A percentile compares a stretch with the other conserved stretches of the same genome.
These are phyloP conservation scores for Poeciliopsis infans DNA, from an alignment of 2,797 vertebrate genomes.

Conservation along the genomic window DNA sequence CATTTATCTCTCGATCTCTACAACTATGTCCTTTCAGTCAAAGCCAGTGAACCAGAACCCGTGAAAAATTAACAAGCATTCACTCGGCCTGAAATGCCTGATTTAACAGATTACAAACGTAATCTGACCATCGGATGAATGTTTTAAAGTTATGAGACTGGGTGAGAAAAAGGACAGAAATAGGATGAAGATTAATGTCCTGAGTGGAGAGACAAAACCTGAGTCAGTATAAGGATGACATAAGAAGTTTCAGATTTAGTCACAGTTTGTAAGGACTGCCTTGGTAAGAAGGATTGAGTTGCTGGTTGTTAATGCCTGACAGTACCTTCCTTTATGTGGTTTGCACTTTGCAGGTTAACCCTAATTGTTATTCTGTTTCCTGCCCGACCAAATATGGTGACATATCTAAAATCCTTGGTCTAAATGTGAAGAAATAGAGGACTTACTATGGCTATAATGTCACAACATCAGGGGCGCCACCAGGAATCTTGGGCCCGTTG, in stretches of 20 bases:
- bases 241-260: slow-evolving; percentile 15
- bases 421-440: background rate
- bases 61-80: slow-evolving; percentile 38
- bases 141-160: slow-evolving; percentile 21
- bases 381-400: background rate
- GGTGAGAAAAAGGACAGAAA: background rate
- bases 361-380: background rate
- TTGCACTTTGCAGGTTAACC: slow-evolving; percentile 31
- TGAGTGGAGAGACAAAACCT: slow-evolving; percentile 8
- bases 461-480: too few relatives aligned
- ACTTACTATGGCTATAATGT: background rate
- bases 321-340: slow-evolving; percentile 15
- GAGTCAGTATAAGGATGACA: slow-evolving; percentile 8
- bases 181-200: background rate
- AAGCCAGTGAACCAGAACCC: slow-evolving; percentile 18
- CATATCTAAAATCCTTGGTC: background rate
- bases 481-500: too few relatives aligned
- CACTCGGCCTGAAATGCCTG: slow-evolving; percentile 10
- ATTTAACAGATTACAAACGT: slow-evolving; percentile 38
- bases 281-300: slow-evolving; percentile 13
- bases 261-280: background rate
- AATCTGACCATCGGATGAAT: slow-evolving; percentile 38
- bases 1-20: slow-evolving; percentile 10
- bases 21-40: slow-evolving; percentile 5
- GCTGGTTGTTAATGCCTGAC: slow-evolving; percentile 25